These are phyloP conservation scores for Dastarcus helophoroides DNA, from an alignment of 2,888 invertebrate species.

Conservation along the genomic window DNA sequence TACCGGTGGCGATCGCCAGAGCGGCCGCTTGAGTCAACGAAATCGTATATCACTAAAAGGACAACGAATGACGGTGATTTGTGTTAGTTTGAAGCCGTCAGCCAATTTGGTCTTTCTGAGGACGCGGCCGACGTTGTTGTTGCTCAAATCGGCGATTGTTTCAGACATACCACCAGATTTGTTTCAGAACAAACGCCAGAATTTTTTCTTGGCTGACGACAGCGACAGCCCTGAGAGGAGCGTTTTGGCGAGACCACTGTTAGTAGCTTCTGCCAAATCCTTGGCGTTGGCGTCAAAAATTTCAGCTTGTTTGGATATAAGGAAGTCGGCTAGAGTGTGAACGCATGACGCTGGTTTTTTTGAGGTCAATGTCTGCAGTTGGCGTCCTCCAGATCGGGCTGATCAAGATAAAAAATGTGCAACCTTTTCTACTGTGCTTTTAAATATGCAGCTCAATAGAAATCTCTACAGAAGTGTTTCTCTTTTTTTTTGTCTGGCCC, in stretches of 20 bases:
- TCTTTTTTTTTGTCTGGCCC: no score
- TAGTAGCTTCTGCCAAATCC: slow-evolving; percentile 76
- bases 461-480: no score
- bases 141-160: slow-evolving; percentile 84
- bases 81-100: slow-evolving; percentile 62
- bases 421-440: no score
- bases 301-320: slow-evolving; percentile 66
- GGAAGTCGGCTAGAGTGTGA: slow-evolving; percentile 72
- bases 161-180: slow-evolving; percentile 76
- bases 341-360: slow-evolving; percentile 80
- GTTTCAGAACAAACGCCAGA: no score
- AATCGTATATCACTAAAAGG: slow-evolving; percentile 94
- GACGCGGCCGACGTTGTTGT: slow-evolving; percentile 43
- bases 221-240: slow-evolving; percentile 76
- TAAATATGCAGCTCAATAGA: no score
- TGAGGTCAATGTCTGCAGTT: slow-evolving; percentile 67
- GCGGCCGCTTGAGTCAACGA: slow-evolving; percentile 96
- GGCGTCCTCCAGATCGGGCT: slow-evolving; percentile 84
- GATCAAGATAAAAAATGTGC: slow-evolving; percentile 14
- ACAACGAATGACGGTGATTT: slow-evolving; percentile 95
- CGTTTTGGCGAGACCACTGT: slow-evolving; percentile 68
- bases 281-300: slow-evolving; percentile 83
- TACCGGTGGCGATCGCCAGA: slow-evolving; percentile 91
- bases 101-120: slow-evolving; percentile 31
- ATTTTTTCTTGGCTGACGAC: slow-evolving; percentile 65